These are phyloP conservation scores for Sebastes ruberrimus DNA, from an alignment of 2,797 vertebrate genomes.

Conservation along the genomic window DNA sequence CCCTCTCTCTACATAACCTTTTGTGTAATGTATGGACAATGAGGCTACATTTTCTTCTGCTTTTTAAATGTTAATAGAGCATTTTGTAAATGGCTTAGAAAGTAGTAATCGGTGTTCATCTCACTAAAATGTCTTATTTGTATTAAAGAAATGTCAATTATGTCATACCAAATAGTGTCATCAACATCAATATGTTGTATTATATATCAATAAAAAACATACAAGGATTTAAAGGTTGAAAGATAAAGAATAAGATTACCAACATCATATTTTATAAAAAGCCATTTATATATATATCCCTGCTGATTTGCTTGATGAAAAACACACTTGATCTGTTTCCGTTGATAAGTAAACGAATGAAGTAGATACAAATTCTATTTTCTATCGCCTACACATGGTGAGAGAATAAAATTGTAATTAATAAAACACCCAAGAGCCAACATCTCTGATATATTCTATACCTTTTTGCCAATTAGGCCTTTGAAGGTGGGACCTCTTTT, in stretches of 20 bases:
- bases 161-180: slow-evolving; percentile 55
- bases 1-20: slow-evolving; percentile 78
- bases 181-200: slow-evolving; percentile 73
- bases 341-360: slow-evolving; percentile 71
- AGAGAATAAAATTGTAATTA: slow-evolving; percentile 75
- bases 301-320: slow-evolving; percentile 57
- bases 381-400: slow-evolving; percentile 68
- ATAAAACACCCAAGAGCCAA: slow-evolving; percentile 75
- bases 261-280: slow-evolving; percentile 60
- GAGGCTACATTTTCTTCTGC: slow-evolving; percentile 66
- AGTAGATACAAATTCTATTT: slow-evolving; percentile 78
- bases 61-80: slow-evolving; percentile 85
- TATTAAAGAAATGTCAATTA: slow-evolving; percentile 83
- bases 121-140: slow-evolving; percentile 72
- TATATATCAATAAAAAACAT: slow-evolving; percentile 65
- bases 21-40: slow-evolving; percentile 69
- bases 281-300: slow-evolving; percentile 30
- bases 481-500: slow-evolving; percentile 91
- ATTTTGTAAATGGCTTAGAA: slow-evolving; percentile 78
- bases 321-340: slow-evolving; percentile 36
- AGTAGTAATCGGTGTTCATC: slow-evolving; percentile 68
- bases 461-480: slow-evolving; percentile 93
- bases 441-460: slow-evolving; percentile 87
- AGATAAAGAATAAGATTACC: slow-evolving; percentile 61
- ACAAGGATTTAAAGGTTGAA: slow-evolving; percentile 71